Percentiles rank a stretch among this genome's conserved stretches.
Evolutionary conservation across 2,888 invertebrate species (phyloP).

Genomic region (Druceiella hillmani): DNA sequence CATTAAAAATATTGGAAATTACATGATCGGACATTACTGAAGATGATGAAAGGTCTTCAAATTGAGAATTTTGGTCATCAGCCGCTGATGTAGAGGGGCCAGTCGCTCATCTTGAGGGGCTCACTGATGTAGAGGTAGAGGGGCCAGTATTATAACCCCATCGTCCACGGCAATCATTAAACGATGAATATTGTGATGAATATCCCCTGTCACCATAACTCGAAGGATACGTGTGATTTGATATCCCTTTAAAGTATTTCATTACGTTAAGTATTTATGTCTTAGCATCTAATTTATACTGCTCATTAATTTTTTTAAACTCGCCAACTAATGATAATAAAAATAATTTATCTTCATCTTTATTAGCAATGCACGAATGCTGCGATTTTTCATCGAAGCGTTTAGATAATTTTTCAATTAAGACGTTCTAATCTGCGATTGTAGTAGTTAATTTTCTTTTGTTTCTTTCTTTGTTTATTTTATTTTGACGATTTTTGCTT

Average conservation of each 20-base stretch:
- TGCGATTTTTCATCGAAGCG: too few species aligned
- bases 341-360: slow-evolving; percentile 1
- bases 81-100: background rate
- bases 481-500: background rate
- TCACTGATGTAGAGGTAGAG: background rate
- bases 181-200: background rate
- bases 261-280: slow-evolving; percentile 1
- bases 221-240: background rate
- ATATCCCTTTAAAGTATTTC: slow-evolving; percentile 4
- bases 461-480: background rate
- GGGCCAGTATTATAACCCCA: background rate
- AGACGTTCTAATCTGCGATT: background rate
- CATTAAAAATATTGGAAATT: slow-evolving; percentile 1
- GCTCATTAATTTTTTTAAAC: slow-evolving; percentile 1
- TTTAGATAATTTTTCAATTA: slow-evolving; percentile 4
- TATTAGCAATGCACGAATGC: background rate
- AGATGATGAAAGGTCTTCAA: background rate
- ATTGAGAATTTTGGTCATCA: background rate
- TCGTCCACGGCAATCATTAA: slow-evolving; percentile 1
- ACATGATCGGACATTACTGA: slow-evolving; percentile 1
- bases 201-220: background rate
- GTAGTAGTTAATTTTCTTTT: slow-evolving; percentile 2
- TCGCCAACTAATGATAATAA: slow-evolving; percentile 2
- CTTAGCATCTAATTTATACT: slow-evolving; percentile 3
- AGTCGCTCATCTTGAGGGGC: background rate